phyloP scores from a whole-genome alignment of 2,888 invertebrate species.

The Calliphora vomitoria region DNA sequence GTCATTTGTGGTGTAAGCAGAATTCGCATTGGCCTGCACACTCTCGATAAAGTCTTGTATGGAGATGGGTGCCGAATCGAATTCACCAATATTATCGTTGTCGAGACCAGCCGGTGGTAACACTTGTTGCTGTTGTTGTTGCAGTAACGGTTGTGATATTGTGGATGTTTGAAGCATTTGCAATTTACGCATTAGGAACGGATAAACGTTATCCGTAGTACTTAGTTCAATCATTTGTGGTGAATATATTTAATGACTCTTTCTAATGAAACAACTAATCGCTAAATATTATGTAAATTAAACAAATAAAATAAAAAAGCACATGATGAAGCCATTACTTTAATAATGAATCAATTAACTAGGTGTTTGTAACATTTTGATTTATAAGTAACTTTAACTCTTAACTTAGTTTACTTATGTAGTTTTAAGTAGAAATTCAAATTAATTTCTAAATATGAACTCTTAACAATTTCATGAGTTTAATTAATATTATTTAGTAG shows the following conservation, averaged over 20 bases:
- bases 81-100: conserved; percentile 65
- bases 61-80: conserved; percentile 75
- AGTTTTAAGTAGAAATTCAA: background rate
- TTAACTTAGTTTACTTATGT: background rate
- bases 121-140: conserved; percentile 65
- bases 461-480: too few species aligned
- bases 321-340: background rate
- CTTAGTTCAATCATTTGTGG: conserved; percentile 69
- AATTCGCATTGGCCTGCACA: conserved; percentile 71
- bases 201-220: conserved; percentile 58
- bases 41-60: conserved; percentile 79
- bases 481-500: too few species aligned
- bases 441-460: too few species aligned
- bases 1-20: conserved; percentile 47
- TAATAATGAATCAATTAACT: background rate
- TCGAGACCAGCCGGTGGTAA: conserved; percentile 60
- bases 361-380: background rate
- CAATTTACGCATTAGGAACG: conserved; percentile 52
- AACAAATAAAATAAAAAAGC: too few species aligned
- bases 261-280: background rate
- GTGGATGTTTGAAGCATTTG: conserved; percentile 48
- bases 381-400: background rate
- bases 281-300: background rate
- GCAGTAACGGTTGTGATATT: conserved; percentile 41
- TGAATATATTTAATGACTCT: background rate